Conservation (phyloP, 2,797 vertebrate genomes). For the Euphonia xanthogaster region DNA sequence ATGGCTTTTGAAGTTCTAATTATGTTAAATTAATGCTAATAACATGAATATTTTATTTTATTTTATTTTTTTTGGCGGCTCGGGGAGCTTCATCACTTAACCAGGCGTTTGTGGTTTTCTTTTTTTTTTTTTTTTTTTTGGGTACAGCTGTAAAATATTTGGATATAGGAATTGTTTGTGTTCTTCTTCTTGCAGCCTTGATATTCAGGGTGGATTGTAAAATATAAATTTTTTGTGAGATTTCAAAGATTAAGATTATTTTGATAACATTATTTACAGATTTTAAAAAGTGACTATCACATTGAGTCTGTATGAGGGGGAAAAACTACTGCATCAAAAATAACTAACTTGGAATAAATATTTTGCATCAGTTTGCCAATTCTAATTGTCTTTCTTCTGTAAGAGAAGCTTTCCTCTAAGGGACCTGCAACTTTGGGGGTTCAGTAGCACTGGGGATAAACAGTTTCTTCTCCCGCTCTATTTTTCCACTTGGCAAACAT, state of each 20-base stretch:
- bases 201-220: slow-evolving; percentile 89
- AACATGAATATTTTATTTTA: slow-evolving; percentile 77
- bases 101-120: slow-evolving; percentile 75
- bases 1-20: slow-evolving; percentile 82
- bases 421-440: slow-evolving; percentile 24
- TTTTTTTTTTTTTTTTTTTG: slow-evolving; percentile 69
- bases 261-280: slow-evolving; percentile 90
- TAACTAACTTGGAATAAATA: slow-evolving; percentile 89
- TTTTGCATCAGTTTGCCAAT: slow-evolving; percentile 87
- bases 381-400: slow-evolving; percentile 75
- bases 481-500: slow-evolving; percentile 64
- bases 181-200: slow-evolving; percentile 85
- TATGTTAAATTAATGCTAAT: slow-evolving; percentile 84
- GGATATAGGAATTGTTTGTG: slow-evolving; percentile 81
- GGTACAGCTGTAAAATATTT: slow-evolving; percentile 86
- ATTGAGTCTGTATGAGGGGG: slow-evolving; percentile 82
- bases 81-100: slow-evolving; percentile 82
- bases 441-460: slow-evolving; percentile 40
- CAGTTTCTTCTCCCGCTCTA: slow-evolving; percentile 10
- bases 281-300: slow-evolving; percentile 85
- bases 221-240: slow-evolving; percentile 87
- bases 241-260: slow-evolving; percentile 89
- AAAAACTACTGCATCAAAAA: slow-evolving; percentile 85
- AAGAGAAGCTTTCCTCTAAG: slow-evolving; percentile 68
- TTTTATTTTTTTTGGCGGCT: slow-evolving; percentile 79